Evolutionary conservation across 2,797 vertebrate genomes (phyloP).

Genomic region (Manis javanica): DNA sequence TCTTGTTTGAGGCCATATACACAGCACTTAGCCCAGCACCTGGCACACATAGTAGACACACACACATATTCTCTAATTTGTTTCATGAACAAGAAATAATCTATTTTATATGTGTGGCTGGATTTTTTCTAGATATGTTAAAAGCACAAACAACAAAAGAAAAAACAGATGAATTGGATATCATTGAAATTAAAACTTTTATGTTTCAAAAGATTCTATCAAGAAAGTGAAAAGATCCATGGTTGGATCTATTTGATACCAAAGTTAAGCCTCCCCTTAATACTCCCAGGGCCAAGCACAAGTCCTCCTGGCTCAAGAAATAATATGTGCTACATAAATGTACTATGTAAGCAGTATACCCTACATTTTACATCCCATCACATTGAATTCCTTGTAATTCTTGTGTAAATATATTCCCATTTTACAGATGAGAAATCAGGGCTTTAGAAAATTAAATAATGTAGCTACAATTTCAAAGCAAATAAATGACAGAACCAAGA

Average conservation of each 20-base stretch:
- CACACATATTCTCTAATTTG: neutral
- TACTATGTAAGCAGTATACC: neutral
- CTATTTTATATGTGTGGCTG: neutral
- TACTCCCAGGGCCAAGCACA: neutral
- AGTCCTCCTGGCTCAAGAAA: neutral
- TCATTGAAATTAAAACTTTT: neutral
- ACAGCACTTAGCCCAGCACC: neutral
- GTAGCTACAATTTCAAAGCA: neutral
- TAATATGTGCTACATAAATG: neutral
- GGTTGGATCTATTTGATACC: neutral
- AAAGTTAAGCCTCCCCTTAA: neutral
- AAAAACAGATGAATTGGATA: neutral
- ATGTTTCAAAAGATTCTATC: neutral
- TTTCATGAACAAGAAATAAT: neutral
- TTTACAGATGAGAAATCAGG: neutral
- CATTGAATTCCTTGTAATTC: neutral
- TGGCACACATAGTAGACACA: neutral
- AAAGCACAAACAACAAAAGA: neutral
- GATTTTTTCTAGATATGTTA: neutral
- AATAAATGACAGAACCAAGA: neutral
- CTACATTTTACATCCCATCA: neutral
- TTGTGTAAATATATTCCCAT: neutral
- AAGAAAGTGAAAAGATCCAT: neutral
- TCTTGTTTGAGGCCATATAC: neutral
- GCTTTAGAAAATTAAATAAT: neutral